Percentiles rank a stretch among this genome's conserved stretches.
These are phyloP conservation scores for Columbina picui DNA, from an alignment of 2,113 vertebrate species.

Conservation along the genomic window DNA sequence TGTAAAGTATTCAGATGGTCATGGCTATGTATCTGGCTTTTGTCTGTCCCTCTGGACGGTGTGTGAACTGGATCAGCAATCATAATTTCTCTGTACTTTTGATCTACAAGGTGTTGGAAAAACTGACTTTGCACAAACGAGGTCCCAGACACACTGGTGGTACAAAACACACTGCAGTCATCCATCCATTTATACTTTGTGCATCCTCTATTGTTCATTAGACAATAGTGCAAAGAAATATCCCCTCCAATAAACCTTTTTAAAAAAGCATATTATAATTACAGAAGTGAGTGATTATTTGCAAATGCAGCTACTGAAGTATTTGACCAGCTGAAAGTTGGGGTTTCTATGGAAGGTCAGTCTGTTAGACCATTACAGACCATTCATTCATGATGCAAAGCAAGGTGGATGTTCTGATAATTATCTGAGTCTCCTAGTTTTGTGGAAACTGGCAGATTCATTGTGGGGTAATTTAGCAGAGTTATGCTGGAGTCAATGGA, in stretches of 20 bases:
- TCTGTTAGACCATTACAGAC: not conserved
- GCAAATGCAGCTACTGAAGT: not conserved
- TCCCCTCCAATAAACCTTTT: not conserved
- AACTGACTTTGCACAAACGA: not conserved
- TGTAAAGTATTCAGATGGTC: not conserved
- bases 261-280: not conserved
- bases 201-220: slow-evolving; percentile 5
- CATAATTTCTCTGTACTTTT: not conserved
- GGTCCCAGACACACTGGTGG: not conserved
- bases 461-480: not conserved
- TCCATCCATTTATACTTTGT: not conserved
- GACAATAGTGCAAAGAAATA: slow-evolving; percentile 3
- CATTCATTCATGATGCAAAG: not conserved
- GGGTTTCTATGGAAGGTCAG: not conserved
- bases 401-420: not conserved
- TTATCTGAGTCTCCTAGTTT: not conserved
- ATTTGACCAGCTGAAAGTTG: not conserved
- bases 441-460: not conserved
- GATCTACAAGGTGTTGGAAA: not conserved
- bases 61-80: not conserved
- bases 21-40: not conserved
- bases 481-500: not conserved
- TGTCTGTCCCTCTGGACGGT: rapidly evolving
- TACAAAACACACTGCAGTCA: not conserved
- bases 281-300: not conserved